Base-by-base conservation (phyloP, 2,888 invertebrate species). In the Neocrepidodera transversa region DNA sequence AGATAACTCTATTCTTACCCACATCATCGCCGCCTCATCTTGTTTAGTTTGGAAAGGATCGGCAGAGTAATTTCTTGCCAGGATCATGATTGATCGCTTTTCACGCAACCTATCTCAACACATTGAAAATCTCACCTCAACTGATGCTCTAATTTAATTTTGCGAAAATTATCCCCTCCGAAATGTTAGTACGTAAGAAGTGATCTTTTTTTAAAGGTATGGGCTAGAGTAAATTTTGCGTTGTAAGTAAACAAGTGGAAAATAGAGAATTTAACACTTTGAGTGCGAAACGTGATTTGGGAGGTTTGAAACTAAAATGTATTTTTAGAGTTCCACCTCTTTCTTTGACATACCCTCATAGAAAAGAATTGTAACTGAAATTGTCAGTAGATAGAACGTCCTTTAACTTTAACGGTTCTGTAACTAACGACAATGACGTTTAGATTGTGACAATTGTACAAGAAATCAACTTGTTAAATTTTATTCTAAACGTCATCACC, bases 1-100 rank as follows among this genome's bases (percentile, higher is more conserved):
- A 51, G 17, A 40, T 51, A 51, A 40, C 51, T 51, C 10, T 4
- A 30, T 47, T 61, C 80, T 78, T 76, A 80, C 80, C 80, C 80
- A 80, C 66, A 78, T 68, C 28, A 2, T 13, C 14, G 69, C 75
- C 3, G 73, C 65, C 62, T 78, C 78, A 58, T 76, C 66, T 61
- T 68, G 68, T 52, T 61, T 54, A 49, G 66, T 65, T 30, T 69
- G 65, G 63, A 78, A 78, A 54, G 73, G 67, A 43, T 74, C 70
- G 35, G 69, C 74, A 26, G 75, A 74, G 63, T 67, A 67, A 58
- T 66, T 73, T 60, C 75, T 73, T 36, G 78, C 76, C 7, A 77
- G 69, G 55, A 79, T 71, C 79, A 79, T 79, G 56, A 49, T 71
- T 64, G 65, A 64, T 63, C 58, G 42, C 49, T 49, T 43, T 55